Percentiles rank a stretch among this genome's conserved stretches.
These are phyloP conservation scores for Paradoxurus hermaphroditus DNA, from an alignment of 2,113 vertebrate species.

Conservation along the genomic window DNA sequence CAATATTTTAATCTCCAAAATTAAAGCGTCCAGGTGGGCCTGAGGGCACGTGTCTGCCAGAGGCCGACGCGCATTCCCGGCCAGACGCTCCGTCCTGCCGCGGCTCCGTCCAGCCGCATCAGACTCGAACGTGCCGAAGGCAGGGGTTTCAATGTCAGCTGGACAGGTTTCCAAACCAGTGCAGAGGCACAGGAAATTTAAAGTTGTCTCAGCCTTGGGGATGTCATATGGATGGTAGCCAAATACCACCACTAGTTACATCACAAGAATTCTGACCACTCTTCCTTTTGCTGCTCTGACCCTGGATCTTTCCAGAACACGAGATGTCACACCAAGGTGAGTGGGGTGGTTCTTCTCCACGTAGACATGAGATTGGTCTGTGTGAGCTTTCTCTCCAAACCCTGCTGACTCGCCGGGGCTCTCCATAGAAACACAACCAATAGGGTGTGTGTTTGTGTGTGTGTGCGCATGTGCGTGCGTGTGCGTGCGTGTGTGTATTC, in stretches of 20 bases:
- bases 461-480: background rate
- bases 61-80: too few species aligned
- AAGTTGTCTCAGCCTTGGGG: background rate
- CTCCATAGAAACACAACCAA: background rate
- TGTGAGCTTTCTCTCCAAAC: background rate
- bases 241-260: background rate
- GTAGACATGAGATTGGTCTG: background rate
- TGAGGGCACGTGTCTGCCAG: accelerated
- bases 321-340: background rate
- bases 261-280: background rate
- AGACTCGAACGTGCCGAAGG: background rate
- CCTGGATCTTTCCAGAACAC: background rate
- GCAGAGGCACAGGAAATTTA: background rate
- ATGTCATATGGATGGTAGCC: background rate
- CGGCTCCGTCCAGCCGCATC: background rate
- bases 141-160: background rate
- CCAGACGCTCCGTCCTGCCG: accelerated
- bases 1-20: background rate
- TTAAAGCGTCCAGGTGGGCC: background rate
- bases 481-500: background rate
- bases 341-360: background rate
- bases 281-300: background rate
- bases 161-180: background rate
- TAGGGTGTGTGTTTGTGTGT: background rate
- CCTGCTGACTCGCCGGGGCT: background rate